Percentiles rank a stretch among this genome's conserved stretches.
These are phyloP conservation scores for Panzeria rudis DNA, from an alignment of 2,888 invertebrate species.

Conservation along the genomic window DNA sequence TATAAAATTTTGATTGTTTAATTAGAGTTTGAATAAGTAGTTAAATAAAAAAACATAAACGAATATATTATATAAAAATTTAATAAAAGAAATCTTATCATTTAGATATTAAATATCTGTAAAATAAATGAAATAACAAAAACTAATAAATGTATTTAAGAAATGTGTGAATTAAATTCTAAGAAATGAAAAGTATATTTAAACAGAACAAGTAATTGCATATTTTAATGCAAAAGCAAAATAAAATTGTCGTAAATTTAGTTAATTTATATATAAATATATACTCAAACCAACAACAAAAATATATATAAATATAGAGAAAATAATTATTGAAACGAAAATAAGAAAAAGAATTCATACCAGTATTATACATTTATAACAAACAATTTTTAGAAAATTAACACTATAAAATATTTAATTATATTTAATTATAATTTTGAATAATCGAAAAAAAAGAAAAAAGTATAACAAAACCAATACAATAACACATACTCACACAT, in stretches of 20 bases:
- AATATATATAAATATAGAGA: background rate
- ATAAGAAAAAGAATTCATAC: conserved; percentile 27
- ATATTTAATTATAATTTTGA: conserved; percentile 39
- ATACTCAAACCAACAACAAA: conserved; percentile 15
- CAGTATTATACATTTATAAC: conserved; percentile 43
- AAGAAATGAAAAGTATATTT: conserved; percentile 14
- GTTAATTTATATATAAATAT: conserved; percentile 51
- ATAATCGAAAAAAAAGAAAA: conserved; percentile 36
- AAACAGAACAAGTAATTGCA: conserved; percentile 38
- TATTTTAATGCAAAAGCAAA: conserved; percentile 54
- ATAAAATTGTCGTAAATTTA: conserved; percentile 35
- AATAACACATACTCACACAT: conserved; percentile 27
- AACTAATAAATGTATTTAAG: conserved; percentile 39
- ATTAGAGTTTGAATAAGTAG: conserved; percentile 36
- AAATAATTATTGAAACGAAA: conserved; percentile 15
- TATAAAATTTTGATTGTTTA: conserved; percentile 21
- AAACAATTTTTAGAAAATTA: conserved; percentile 30
- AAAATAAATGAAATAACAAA: conserved; percentile 39
- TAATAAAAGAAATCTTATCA: conserved; percentile 50
- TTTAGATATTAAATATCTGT: conserved; percentile 71
- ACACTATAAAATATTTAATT: conserved; percentile 13
- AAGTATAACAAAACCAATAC: background rate
- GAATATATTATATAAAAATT: background rate
- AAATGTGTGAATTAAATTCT: conserved; percentile 35
- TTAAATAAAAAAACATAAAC: conserved; percentile 5